Base-by-base conservation (phyloP, 2,888 invertebrate genomes). In the Scaptomyza flava region DNA sequence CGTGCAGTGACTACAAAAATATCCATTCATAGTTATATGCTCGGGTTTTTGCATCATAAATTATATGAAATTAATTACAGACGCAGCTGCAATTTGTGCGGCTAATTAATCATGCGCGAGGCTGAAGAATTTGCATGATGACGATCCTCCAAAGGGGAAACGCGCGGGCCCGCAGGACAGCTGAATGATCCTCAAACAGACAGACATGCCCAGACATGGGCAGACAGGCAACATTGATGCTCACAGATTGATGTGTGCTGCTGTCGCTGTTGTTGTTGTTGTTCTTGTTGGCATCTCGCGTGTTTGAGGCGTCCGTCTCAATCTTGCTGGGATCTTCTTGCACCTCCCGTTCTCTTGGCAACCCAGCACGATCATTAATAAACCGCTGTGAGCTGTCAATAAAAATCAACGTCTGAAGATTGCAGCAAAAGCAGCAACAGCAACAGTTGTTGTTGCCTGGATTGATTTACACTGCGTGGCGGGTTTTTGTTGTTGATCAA, bases 341-440 rank as follows among this genome's bases (percentile, higher is more conserved):
- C 57, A 62, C 23, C 23, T 23, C 23, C 23, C 23, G 23, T 23
- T 23, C 54, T 34, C 57, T 62, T 17, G 17, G 17, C 59, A 46
- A 48, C 78, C 68, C 89, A 78, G 89, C 89, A 81, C 77, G 81
- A 90, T 90, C 90, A 89, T 89, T 89, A 89, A 89, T 90, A 89
- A 90, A 89, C 89, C 89, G 89, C 90, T 90, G 89, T 83, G 89
- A 89, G 90, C 89, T 89, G 89, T 89, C 89, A 89, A 89, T 89
- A 89, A 89, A 85, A 80, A 89, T 90, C 89, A 89, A 79, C 79
- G 86, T 81, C 52, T n/a, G 52, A 30, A 48, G 43, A 42, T 23
- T 20, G 56, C 43, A 41, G 41, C 50, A 34, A 9, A 17, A 14
- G 36, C 36, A 33, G 34, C 12, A 47, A 31, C 36, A 33, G 34